A percentile compares a stretch with the other conserved stretches of the same genome.
These are phyloP conservation scores for Peromyscus eremicus DNA, from an alignment of 2,797 vertebrate species.

Conservation along the genomic window DNA sequence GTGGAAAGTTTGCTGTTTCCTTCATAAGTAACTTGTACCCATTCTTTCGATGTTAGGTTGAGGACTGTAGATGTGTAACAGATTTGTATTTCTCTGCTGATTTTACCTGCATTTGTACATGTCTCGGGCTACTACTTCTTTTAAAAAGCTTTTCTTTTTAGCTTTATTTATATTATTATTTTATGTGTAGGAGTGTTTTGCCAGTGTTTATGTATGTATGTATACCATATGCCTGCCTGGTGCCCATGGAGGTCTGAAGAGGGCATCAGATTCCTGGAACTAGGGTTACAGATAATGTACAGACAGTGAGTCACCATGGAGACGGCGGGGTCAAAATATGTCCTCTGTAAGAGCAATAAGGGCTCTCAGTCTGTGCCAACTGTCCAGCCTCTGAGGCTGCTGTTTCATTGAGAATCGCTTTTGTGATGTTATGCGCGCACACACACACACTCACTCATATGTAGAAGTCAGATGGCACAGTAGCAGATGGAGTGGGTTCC, in stretches of 20 bases:
- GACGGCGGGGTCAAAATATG: background rate
- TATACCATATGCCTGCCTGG: too few species aligned
- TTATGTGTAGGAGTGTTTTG: background rate
- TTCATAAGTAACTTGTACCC: background rate
- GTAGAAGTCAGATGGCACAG: background rate
- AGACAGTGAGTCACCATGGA: too few species aligned
- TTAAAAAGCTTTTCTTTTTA: background rate
- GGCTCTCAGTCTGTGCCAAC: background rate
- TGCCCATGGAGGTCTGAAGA: too few species aligned
- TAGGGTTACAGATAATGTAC: too few species aligned
- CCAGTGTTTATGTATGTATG: too few species aligned
- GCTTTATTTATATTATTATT: background rate
- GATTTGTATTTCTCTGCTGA: slow-evolving; percentile 8
- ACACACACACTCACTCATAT: background rate
- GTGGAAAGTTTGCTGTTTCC: background rate
- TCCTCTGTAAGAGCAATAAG: background rate
- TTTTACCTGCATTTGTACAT: background rate
- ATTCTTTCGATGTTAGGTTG: background rate
- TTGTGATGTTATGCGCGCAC: background rate
- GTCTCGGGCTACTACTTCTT: background rate
- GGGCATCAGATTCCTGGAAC: too few species aligned
- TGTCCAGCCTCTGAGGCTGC: background rate
- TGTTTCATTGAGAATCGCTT: background rate
- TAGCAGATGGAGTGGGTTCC: too few species aligned
- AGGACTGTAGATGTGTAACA: background rate